A percentile compares a stretch with the other conserved stretches of the same genome.
Evolutionary conservation across 2,888 invertebrate species (phyloP).

Genomic region (Phrixothrix hirtus): DNA sequence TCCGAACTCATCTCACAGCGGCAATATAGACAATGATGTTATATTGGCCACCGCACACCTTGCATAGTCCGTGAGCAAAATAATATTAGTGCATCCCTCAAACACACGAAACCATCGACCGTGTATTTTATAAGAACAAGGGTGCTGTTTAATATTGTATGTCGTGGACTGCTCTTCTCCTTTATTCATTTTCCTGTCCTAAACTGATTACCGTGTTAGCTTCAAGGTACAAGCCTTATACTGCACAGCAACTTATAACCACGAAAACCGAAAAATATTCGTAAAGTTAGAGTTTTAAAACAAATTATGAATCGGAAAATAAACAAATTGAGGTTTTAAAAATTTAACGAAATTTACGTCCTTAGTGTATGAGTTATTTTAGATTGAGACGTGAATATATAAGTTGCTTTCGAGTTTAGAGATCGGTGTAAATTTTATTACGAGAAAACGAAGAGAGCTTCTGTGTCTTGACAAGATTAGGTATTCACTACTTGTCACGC

Average conservation of each 20-base stretch:
- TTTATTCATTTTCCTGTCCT: constrained; percentile 47
- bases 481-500: constrained; percentile 54
- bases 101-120: constrained; percentile 31
- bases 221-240: constrained; percentile 40
- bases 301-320: too few species aligned
- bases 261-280: too few species aligned
- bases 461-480: constrained; percentile 48
- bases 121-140: constrained; percentile 35
- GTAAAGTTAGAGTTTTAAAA: too few species aligned
- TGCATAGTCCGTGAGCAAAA: constrained; percentile 51
- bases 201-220: constrained; percentile 46
- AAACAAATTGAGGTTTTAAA: too few species aligned
- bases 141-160: constrained; percentile 45
- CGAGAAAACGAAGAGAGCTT: constrained; percentile 41
- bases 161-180: constrained; percentile 40
- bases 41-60: constrained; percentile 50
- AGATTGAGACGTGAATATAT: too few species aligned
- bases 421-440: constrained; percentile 48
- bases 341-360: too few species aligned
- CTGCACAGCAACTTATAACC: constrained; percentile 10
- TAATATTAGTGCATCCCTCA: constrained; percentile 46
- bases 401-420: constrained; percentile 14
- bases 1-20: constrained; percentile 45
- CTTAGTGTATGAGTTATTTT: too few species aligned
- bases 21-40: constrained; percentile 51